Evolutionary conservation across 1,140 invertebrate genomes (phyloP).

Genomic region (Andricus grossulariae): DNA sequence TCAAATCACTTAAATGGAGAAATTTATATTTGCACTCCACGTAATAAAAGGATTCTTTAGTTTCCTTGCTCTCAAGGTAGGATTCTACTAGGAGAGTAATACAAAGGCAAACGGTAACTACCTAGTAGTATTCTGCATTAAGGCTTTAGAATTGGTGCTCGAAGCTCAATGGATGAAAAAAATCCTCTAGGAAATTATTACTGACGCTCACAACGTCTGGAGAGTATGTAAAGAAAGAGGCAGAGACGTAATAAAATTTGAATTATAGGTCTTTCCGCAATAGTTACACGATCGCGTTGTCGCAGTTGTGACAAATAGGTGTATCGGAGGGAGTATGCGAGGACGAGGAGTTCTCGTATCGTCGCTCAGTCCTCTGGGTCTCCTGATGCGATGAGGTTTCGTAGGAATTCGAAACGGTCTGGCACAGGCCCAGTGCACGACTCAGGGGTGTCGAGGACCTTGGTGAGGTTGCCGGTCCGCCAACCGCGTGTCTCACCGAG

Average conservation of each 20-base stretch:
- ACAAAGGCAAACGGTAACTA: too few species aligned
- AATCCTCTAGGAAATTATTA: background rate
- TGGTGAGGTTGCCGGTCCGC: conserved; percentile 75
- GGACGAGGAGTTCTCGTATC: conserved; percentile 54
- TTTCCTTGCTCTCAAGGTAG: too few species aligned
- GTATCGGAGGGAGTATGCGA: conserved; percentile 64
- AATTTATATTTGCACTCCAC: too few species aligned
- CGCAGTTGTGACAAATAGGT: conserved; percentile 84
- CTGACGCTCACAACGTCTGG: background rate
- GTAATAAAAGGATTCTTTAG: too few species aligned
- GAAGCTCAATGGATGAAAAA: too few species aligned
- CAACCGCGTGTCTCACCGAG: conserved; percentile 79
- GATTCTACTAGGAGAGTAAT: too few species aligned
- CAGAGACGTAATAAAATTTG: background rate
- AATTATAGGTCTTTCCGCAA: conserved; percentile 34
- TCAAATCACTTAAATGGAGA: too few species aligned
- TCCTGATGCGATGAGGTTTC: conserved; percentile 52
- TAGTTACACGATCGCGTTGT: conserved; percentile 87
- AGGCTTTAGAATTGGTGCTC: too few species aligned
- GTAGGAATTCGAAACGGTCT: conserved; percentile 40
- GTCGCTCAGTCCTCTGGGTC: conserved; percentile 63
- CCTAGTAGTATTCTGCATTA: too few species aligned
- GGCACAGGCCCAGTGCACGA: conserved; percentile 39
- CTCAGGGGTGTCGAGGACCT: conserved; percentile 65
- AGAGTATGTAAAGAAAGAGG: background rate